Conservation (phyloP, 2,888 invertebrate species). For the Aspidiotus rigidus region DNA sequence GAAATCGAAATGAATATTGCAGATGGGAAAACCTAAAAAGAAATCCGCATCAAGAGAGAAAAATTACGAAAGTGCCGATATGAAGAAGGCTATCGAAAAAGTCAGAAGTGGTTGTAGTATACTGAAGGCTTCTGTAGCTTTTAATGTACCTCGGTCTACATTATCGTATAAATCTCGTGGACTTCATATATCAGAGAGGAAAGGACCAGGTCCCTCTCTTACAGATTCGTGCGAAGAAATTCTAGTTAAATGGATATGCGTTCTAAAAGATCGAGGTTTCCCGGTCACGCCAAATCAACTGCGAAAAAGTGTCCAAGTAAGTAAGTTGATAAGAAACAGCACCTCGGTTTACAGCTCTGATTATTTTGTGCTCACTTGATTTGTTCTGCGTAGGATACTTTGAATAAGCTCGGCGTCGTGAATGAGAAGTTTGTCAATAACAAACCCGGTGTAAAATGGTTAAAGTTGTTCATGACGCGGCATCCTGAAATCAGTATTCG, state of each 20-base stretch:
- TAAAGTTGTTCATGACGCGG: slow-evolving; percentile 7
- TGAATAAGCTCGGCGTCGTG: neutral
- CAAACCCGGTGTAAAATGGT: slow-evolving; percentile 16
- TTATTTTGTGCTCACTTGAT: neutral
- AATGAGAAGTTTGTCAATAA: neutral
- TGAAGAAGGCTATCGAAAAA: neutral
- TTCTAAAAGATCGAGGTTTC: neutral
- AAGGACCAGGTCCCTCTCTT: neutral
- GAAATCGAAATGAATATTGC: neutral
- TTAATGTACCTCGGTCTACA: neutral
- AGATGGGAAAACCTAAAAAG: neutral
- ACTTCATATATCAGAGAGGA: neutral
- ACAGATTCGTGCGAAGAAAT: neutral
- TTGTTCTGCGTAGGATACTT: neutral
- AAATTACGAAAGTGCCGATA: neutral
- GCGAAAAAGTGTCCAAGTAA: neutral
- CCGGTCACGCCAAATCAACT: neutral
- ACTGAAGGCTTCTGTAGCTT: neutral
- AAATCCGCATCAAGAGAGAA: neutral
- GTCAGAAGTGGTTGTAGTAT: neutral
- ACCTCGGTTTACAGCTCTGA: neutral
- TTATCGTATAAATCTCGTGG: neutral
- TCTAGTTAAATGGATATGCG: neutral
- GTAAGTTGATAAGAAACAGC: too few species aligned
- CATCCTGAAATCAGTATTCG: slow-evolving; percentile 11